Evolutionary conservation across 2,888 invertebrate species (phyloP).

Genomic region (Tetheella fluctuosa): DNA sequence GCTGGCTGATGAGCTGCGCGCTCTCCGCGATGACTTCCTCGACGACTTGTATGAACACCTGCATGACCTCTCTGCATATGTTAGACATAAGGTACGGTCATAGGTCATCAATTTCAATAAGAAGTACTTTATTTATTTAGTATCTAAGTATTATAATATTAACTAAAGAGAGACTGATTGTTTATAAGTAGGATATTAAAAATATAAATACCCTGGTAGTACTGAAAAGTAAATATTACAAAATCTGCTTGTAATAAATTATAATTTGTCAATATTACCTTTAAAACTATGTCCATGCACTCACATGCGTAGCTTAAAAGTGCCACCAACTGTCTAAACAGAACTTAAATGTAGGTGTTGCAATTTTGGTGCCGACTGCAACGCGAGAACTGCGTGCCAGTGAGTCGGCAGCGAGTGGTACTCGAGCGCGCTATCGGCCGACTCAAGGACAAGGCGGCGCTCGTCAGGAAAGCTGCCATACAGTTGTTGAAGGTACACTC

Average conservation of each 20-base stretch:
- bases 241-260: no score
- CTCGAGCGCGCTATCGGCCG: conserved; percentile 88
- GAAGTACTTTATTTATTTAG: no score
- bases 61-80: conserved; percentile 92
- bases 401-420: conserved; percentile 87
- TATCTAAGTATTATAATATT: no score
- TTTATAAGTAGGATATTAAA: no score
- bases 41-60: conserved; percentile 92
- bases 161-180: no score
- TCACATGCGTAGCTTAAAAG: no score
- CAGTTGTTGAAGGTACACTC: conserved; percentile 86
- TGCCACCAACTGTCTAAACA: no score
- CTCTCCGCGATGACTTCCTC: conserved; percentile 90
- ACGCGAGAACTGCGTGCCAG: conserved; percentile 90
- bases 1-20: conserved; percentile 86
- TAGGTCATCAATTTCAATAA: neutral
- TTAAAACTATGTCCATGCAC: no score
- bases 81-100: conserved; percentile 87
- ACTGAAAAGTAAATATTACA: no score
- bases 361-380: conserved; percentile 93
- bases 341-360: conserved; percentile 75
- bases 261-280: no score
- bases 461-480: conserved; percentile 93
- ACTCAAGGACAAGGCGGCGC: conserved; percentile 91
- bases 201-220: no score